phyloP scores from a whole-genome alignment of 2,113 vertebrate species.

The Nesoenas mayeri region DNA sequence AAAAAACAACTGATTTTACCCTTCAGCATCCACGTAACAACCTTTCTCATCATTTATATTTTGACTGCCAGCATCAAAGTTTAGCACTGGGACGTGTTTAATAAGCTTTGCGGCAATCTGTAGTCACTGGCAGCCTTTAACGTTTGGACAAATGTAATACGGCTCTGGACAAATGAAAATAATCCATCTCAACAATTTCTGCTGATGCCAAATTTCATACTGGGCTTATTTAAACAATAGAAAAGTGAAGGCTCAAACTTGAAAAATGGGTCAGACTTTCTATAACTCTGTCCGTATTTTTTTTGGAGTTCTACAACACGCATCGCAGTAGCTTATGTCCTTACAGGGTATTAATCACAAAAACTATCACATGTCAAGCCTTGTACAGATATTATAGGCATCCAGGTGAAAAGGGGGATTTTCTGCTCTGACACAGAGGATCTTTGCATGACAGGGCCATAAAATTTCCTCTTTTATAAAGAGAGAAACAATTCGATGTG shows the following conservation, averaged over 20 bases:
- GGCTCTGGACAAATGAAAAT: conserved; percentile 19
- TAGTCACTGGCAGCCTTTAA: background rate
- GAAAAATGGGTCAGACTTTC: background rate
- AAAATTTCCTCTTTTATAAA: background rate
- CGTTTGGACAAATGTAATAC: background rate
- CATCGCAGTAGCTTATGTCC: background rate
- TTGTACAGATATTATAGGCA: background rate
- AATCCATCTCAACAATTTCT: conserved; percentile 26
- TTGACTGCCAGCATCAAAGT: background rate
- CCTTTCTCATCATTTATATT: background rate
- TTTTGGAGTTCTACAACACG: background rate
- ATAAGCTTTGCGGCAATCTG: background rate
- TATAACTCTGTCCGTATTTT: background rate
- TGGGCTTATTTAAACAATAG: background rate
- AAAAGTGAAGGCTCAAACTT: background rate
- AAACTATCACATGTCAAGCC: background rate
- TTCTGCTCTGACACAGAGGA: conserved; percentile 23
- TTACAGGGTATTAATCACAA: conserved; percentile 23
- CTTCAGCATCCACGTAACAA: background rate
- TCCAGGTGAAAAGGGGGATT: conserved; percentile 20
- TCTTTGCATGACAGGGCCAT: background rate
- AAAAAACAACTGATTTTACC: background rate
- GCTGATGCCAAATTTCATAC: background rate
- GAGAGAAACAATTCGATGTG: background rate
- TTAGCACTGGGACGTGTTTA: background rate